Evolutionary conservation across 2,113 vertebrate species (phyloP).

Genomic region (Tachysurus fulvidraco): DNA sequence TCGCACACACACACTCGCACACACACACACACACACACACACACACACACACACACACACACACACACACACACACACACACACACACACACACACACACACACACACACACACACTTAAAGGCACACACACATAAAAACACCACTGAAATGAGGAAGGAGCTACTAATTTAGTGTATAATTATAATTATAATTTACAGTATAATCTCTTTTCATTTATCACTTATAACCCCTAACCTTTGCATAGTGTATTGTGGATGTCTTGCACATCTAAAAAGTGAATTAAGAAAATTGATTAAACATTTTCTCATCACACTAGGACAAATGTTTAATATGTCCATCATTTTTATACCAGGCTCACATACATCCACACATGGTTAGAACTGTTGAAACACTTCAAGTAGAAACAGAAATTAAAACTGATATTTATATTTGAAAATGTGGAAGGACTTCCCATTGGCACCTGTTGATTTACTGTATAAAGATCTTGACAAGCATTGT

Average conservation of each 20-base stretch:
- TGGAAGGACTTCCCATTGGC: neutral
- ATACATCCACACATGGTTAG: neutral
- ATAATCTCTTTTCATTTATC: neutral
- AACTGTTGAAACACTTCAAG: neutral
- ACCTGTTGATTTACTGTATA: neutral
- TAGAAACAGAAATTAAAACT: neutral
- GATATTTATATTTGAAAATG: neutral
- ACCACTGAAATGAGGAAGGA: neutral
- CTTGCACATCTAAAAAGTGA: neutral
- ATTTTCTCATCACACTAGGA: neutral
- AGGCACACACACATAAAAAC: no score
- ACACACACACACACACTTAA: neutral
- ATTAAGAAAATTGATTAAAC: neutral
- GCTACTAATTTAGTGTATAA: neutral
- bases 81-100: neutral
- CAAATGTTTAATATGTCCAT: neutral
- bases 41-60: neutral
- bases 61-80: neutral
- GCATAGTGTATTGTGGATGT: neutral
- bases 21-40: neutral
- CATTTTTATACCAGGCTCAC: neutral
- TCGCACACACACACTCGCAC: neutral
- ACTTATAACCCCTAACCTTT: neutral
- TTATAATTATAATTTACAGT: neutral
- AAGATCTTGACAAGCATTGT: neutral